A percentile compares a stretch with the other conserved stretches of the same genome.
These are phyloP conservation scores for Lethrus apterus DNA, from an alignment of 1,140 invertebrate species.

Conservation along the genomic window DNA sequence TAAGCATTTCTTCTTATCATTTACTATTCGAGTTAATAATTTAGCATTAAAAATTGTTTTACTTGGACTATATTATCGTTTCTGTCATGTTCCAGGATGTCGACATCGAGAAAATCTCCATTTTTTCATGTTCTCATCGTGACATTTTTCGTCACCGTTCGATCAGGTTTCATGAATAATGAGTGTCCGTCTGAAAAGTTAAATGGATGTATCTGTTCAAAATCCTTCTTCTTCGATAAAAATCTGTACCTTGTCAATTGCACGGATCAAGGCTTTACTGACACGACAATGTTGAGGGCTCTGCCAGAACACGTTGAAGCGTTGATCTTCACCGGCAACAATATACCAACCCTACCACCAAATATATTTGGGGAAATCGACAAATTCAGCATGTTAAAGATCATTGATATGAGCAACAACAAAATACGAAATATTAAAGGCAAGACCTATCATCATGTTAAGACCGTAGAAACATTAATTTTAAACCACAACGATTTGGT, in stretches of 20 bases:
- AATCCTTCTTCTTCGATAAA: constrained; percentile 45
- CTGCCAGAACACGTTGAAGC: constrained; percentile 61
- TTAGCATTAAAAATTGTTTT: too few relatives aligned
- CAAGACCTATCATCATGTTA: constrained; percentile 69
- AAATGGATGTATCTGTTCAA: constrained; percentile 47
- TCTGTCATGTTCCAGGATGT: constrained; percentile 1
- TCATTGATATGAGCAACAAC: constrained; percentile 73
- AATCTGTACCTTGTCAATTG: constrained; percentile 65
- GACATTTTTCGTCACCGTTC: neutral
- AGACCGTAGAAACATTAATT: constrained; percentile 61
- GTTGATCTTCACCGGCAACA: constrained; percentile 68
- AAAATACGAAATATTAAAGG: constrained; percentile 66
- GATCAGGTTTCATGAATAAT: constrained; percentile 10
- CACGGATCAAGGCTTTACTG: constrained; percentile 54
- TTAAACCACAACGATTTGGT: constrained; percentile 68
- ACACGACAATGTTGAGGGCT: constrained; percentile 50
- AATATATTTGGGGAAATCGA: constrained; percentile 62
- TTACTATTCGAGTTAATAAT: too few relatives aligned
- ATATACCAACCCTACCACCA: constrained; percentile 54
- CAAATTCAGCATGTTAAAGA: constrained; percentile 52
- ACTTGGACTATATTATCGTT: too few relatives aligned
- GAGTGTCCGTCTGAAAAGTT: constrained; percentile 23
- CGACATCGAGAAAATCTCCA: neutral
- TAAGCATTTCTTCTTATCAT: too few relatives aligned
- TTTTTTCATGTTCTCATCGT: neutral